These are phyloP conservation scores for Rattus rattus DNA, from an alignment of 2,113 vertebrate genomes.

Conservation along the genomic window DNA sequence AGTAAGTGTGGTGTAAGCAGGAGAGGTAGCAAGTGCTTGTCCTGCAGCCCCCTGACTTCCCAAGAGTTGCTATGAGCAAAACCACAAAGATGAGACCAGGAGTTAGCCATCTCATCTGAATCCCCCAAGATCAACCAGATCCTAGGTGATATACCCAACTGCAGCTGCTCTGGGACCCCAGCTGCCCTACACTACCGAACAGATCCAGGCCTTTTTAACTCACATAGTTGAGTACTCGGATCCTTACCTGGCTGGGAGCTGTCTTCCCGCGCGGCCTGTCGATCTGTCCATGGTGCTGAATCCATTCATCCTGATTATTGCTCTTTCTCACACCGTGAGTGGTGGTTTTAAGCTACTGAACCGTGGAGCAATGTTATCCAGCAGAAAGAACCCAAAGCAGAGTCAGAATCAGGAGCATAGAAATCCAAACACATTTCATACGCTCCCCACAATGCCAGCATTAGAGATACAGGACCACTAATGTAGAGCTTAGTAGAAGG, in stretches of 20 bases:
- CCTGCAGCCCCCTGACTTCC: background rate
- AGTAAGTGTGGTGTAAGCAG: conserved; percentile 9
- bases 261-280: rapidly evolving
- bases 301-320: background rate
- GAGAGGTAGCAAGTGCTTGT: background rate
- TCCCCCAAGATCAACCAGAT: background rate
- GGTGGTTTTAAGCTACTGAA: background rate
- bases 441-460: background rate
- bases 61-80: background rate
- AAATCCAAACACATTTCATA: background rate
- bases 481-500: background rate
- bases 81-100: conserved; percentile 19
- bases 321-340: background rate
- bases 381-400: background rate
- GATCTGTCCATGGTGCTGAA: conserved; percentile 78
- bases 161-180: background rate
- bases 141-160: background rate
- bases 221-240: background rate
- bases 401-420: background rate
- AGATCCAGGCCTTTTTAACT: background rate
- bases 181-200: background rate
- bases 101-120: background rate
- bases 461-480: background rate
- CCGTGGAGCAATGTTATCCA: conserved; percentile 1
- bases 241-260: background rate